Percentiles rank a stretch among this genome's conserved stretches.
Conservation (phyloP, 2,888 invertebrate genomes). For the Eristalis arbustorum region DNA sequence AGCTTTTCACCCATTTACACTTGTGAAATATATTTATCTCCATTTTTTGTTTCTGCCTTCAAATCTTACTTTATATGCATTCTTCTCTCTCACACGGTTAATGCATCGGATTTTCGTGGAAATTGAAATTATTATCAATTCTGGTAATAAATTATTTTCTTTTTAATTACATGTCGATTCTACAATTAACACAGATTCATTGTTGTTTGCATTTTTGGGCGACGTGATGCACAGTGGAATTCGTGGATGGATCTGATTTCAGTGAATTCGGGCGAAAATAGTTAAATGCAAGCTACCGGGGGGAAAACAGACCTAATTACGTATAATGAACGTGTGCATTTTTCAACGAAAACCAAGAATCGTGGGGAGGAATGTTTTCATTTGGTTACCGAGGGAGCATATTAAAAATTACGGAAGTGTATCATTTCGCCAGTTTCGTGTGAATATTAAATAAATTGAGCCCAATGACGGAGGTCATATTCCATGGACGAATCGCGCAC, state of each 20-base stretch:
- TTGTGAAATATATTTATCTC: not conserved
- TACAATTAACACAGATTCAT: conserved; percentile 45
- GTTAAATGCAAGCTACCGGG: not conserved
- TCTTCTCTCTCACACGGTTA: conserved; percentile 16
- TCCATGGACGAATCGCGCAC: too few species aligned
- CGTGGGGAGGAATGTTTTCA: not conserved
- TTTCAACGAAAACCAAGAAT: not conserved
- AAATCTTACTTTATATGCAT: not conserved
- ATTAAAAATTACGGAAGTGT: too few species aligned
- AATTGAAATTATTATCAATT: conserved; percentile 15
- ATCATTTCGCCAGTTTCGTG: too few species aligned
- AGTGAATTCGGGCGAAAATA: not conserved
- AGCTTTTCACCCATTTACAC: conserved; percentile 46
- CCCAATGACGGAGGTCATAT: too few species aligned
- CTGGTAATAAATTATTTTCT: not conserved
- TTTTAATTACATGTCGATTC: conserved; percentile 19
- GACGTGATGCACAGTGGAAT: conserved; percentile 18
- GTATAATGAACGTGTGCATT: too few species aligned
- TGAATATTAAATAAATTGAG: too few species aligned
- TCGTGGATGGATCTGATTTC: not conserved
- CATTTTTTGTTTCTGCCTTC: not conserved
- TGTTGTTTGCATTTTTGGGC: not conserved
- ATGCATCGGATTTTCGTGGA: conserved; percentile 22
- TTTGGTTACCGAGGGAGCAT: not conserved
- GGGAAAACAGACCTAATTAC: not conserved